These are phyloP conservation scores for Odocoileus virginianus DNA, from an alignment of 2,113 vertebrate genomes.

Conservation along the genomic window DNA sequence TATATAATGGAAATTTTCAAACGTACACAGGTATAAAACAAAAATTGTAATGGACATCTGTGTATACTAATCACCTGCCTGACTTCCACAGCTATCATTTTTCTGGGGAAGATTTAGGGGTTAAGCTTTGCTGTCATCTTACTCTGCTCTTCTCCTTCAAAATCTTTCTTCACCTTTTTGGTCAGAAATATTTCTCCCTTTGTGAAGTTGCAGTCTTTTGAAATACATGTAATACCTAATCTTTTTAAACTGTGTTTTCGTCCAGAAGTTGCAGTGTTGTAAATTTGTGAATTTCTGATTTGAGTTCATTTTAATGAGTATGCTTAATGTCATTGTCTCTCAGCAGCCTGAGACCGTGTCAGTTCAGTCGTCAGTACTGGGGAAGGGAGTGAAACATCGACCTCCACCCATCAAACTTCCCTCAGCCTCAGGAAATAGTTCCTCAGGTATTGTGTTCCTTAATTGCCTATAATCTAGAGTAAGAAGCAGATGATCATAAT, in stretches of 20 bases:
- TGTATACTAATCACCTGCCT: not conserved
- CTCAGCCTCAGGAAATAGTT: conserved; percentile 88
- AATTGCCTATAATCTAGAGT: not conserved
- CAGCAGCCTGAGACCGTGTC: conserved; percentile 89
- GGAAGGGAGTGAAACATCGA: conserved; percentile 95
- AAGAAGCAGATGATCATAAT: not conserved
- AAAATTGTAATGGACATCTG: not conserved
- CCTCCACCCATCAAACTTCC: conserved; percentile 98
- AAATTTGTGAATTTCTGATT: not conserved
- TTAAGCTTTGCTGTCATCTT: not conserved
- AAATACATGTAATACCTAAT: not conserved
- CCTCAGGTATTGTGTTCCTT: conserved; percentile 87
- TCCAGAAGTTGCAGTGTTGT: not conserved
- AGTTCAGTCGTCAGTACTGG: conserved; percentile 92
- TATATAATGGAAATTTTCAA: not conserved
- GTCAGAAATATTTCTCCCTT: not conserved
- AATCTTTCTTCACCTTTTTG: not conserved
- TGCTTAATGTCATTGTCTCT: conserved; percentile 67
- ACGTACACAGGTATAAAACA: not conserved
- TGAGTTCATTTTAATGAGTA: conserved; percentile 47
- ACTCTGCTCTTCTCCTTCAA: not conserved
- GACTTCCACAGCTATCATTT: not conserved
- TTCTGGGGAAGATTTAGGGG: not conserved
- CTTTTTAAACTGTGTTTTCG: not conserved
- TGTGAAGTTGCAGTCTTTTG: not conserved